Percentiles rank a stretch among this genome's conserved stretches.
Evolutionary conservation across 2,888 invertebrate species (phyloP).

Genomic region (Andrena fulva): DNA sequence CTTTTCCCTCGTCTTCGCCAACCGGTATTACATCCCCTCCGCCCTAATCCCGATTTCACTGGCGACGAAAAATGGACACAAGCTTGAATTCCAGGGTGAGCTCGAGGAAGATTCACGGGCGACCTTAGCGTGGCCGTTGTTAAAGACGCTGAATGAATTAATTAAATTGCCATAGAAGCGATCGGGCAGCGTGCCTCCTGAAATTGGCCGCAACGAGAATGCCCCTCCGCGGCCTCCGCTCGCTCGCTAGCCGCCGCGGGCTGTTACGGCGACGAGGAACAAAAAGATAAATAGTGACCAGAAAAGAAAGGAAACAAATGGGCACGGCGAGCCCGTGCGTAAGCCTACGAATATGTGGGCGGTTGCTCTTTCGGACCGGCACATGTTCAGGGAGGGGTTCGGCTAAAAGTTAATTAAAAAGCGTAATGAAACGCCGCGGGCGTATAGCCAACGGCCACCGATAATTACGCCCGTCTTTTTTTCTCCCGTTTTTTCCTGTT

Average conservation of each 20-base stretch:
- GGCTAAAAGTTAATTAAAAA: slow-evolving; percentile 65
- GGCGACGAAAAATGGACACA: no score
- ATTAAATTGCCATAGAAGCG: slow-evolving; percentile 40
- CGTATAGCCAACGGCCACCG: slow-evolving; percentile 41
- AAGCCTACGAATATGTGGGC: slow-evolving; percentile 47
- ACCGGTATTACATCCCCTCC: neutral
- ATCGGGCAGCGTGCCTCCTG: slow-evolving; percentile 14
- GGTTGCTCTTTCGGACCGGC: slow-evolving; percentile 44
- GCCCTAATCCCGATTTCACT: no score
- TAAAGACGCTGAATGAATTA: slow-evolving; percentile 23
- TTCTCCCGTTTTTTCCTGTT: slow-evolving; percentile 7
- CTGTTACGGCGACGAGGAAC: neutral
- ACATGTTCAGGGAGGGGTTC: slow-evolving; percentile 20
- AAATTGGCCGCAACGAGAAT: slow-evolving; percentile 46
- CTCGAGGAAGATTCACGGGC: no score
- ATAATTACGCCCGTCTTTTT: slow-evolving; percentile 46
- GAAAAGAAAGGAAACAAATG: slow-evolving; percentile 56
- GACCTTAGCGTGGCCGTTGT: neutral
- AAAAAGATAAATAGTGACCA: slow-evolving; percentile 38
- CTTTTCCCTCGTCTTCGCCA: neutral
- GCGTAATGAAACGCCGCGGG: slow-evolving; percentile 60
- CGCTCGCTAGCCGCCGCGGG: slow-evolving; percentile 2
- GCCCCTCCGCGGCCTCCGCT: neutral
- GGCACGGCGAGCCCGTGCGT: slow-evolving; percentile 39
- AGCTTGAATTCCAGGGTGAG: neutral